phyloP scores from a whole-genome alignment of 2,797 vertebrate species.

The Poeciliopsis presidionis region DNA sequence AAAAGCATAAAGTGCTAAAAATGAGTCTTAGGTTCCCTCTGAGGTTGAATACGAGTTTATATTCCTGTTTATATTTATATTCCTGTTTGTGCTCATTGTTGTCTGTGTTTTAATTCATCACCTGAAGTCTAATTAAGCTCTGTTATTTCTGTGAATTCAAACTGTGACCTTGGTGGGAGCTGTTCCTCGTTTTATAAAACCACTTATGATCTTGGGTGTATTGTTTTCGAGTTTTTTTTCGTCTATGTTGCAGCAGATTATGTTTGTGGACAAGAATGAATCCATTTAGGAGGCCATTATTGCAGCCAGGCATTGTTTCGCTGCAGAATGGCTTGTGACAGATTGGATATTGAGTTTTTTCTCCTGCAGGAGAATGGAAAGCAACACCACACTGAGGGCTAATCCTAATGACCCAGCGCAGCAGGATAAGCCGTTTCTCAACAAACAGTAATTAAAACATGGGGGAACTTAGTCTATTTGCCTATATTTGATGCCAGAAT shows the following conservation, averaged over 20 bases:
- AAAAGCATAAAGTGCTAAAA: background rate
- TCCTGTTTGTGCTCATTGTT: background rate
- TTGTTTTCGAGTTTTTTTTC: background rate
- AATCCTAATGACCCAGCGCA: conserved; percentile 55
- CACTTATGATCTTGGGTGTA: conserved; percentile 34
- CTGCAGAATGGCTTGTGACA: conserved; percentile 47
- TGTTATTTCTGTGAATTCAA: conserved; percentile 13
- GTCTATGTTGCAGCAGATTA: conserved; percentile 24
- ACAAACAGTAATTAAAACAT: conserved; percentile 66
- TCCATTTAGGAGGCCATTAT: conserved; percentile 56
- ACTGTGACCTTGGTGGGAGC: background rate
- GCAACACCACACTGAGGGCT: conserved; percentile 52
- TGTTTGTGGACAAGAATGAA: conserved; percentile 46
- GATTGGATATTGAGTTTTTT: conserved; percentile 68
- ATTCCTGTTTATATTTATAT: background rate
- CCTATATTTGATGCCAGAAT: conserved; percentile 25
- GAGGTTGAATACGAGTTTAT: background rate
- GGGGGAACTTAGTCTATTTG: conserved; percentile 36
- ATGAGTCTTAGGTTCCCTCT: background rate
- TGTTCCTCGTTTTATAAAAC: background rate
- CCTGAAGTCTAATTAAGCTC: conserved; percentile 21
- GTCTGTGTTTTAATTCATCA: conserved; percentile 4
- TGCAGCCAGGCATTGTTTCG: conserved; percentile 55
- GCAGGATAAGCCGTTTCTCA: conserved; percentile 46
- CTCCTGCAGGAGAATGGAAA: conserved; percentile 63